Conservation (phyloP, 2,113 vertebrate genomes). For the Nyctereutes procyonoides region DNA sequence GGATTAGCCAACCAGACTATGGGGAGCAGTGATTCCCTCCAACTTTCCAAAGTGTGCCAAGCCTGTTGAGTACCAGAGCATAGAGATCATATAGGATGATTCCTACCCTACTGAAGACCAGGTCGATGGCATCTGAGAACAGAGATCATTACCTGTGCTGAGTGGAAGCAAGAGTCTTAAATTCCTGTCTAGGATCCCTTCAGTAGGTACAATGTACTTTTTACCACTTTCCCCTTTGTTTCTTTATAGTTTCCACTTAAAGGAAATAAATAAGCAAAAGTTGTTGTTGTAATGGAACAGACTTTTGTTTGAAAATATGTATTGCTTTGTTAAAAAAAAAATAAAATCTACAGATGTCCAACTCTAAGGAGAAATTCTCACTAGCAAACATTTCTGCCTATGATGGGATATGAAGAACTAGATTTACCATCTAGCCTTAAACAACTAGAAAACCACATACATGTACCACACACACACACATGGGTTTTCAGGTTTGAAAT, state of each 20-base stretch:
- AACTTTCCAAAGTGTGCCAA: background rate
- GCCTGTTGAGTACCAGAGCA: background rate
- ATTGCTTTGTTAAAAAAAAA: background rate
- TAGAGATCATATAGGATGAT: background rate
- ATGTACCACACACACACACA: background rate
- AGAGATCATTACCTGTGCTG: background rate
- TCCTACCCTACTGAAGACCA: background rate
- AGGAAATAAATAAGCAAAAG: background rate
- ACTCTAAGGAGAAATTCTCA: background rate
- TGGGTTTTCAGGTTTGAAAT: background rate
- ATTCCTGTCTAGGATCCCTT: background rate
- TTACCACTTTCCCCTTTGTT: background rate
- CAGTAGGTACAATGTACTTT: background rate
- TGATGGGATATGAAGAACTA: background rate
- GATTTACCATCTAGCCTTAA: background rate
- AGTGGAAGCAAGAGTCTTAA: background rate
- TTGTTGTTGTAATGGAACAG: background rate
- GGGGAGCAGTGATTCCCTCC: fast-evolving
- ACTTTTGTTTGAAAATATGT: background rate
- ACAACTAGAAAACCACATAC: background rate
- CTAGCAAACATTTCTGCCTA: background rate
- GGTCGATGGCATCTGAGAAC: background rate
- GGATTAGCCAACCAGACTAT: background rate
- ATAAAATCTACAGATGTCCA: background rate
- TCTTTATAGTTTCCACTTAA: background rate